Percentiles rank a stretch among this genome's conserved stretches.
Evolutionary conservation across 2,888 invertebrate genomes (phyloP).

Genomic region (Autographa gamma): DNA sequence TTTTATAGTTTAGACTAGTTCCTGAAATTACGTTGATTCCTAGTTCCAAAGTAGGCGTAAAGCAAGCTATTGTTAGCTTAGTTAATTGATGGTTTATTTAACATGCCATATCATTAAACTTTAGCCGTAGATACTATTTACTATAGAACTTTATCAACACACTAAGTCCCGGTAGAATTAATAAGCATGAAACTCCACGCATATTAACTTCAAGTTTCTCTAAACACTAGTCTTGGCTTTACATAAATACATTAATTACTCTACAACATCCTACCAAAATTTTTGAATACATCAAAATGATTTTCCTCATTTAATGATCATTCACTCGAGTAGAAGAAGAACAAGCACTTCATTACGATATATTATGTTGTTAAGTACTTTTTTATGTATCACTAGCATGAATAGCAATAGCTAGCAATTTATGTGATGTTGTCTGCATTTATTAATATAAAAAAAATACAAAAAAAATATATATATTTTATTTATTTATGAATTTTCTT

Average conservation of each 20-base stretch:
- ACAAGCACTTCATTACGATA: too few relatives aligned
- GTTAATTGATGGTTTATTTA: slow-evolving; percentile 1
- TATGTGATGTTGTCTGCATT: too few relatives aligned
- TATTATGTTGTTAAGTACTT: too few relatives aligned
- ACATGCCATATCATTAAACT: slow-evolving; percentile 4
- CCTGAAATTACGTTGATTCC: not conserved
- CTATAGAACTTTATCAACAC: slow-evolving; percentile 34
- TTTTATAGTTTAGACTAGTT: not conserved
- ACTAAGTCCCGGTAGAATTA: slow-evolving; percentile 28
- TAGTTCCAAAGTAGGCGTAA: not conserved
- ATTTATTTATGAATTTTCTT: too few relatives aligned
- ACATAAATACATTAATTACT: not conserved
- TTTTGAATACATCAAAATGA: too few relatives aligned
- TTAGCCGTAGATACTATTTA: slow-evolving; percentile 1
- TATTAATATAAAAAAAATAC: too few relatives aligned
- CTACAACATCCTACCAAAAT: too few relatives aligned
- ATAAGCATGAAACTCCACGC: not conserved
- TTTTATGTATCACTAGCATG: too few relatives aligned
- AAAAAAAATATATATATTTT: too few relatives aligned
- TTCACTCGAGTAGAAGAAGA: too few relatives aligned
- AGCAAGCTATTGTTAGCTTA: not conserved
- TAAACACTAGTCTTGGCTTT: not conserved
- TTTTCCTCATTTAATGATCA: too few relatives aligned
- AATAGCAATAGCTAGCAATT: too few relatives aligned
- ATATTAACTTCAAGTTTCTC: not conserved